Evolutionary conservation across 1,140 invertebrate species (phyloP), one percentile per base, ranked within the genome.

Genomic region (Drosophila kurseongensis): DNA sequence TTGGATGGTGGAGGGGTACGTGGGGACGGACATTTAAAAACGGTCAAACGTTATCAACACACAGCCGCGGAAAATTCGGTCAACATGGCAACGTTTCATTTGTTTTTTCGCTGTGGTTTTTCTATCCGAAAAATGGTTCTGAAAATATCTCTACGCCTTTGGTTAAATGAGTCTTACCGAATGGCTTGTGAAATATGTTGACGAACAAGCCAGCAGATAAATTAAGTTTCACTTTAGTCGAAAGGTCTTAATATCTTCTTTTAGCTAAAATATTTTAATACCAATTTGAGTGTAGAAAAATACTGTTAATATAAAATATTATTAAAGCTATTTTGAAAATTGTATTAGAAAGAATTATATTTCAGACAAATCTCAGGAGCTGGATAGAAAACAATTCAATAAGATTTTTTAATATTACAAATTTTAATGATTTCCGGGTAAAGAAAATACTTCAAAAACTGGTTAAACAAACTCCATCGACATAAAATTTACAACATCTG

Each of bases 41-140:
- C 50, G 59, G 63, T 63, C 59, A 62, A 89, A 65, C 47, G 76
- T 79, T 83, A 82, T 77, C 83, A 88, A 67, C 79, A 67, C 75
- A 41, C 50, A 35, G 44, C 45, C 38, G 41, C 10, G 52, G 29
- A 50, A 62, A 89, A 89, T 77, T 80, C 80, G 84, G 84, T 84
- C 84, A 80, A 89, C 62, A 80, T 84, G 58, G 61, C 76, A 66
- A 40, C 40, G 23, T 51, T 75, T 41, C 13, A 6, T 29, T 38
- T 0, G 9, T 5, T 32, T 44, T 55, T 38, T n/a, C 2, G 27
- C 8, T 36, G 18, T 32, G 51, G n/a, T 38, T 50, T 50, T 8
- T 29, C 12, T n/a, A 14, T 27, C 32, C 10, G 29, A 27, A 45
- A 36, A 27, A 23, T n/a, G 4, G 23, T 42, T 32, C 0, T 10